These are phyloP conservation scores for Lampropteryx suffumata DNA, from an alignment of 2,888 invertebrate genomes.

Conservation along the genomic window DNA sequence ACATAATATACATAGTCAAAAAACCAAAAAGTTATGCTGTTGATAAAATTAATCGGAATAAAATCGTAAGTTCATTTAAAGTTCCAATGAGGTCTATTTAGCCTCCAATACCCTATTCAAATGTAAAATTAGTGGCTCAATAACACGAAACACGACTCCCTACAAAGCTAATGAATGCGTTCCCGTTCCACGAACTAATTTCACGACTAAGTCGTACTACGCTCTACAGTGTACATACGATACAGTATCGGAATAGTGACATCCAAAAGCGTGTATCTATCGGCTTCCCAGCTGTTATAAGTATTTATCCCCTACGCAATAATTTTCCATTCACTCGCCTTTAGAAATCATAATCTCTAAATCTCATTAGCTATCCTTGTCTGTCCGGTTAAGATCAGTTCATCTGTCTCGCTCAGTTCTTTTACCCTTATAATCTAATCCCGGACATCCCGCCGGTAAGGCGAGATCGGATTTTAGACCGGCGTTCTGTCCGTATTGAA, in stretches of 20 bases:
- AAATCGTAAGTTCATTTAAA: too few species aligned
- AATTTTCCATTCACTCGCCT: conserved; percentile 80
- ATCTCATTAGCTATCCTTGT: conserved; percentile 71
- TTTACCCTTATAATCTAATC: conserved; percentile 82
- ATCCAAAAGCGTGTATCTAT: conserved; percentile 33
- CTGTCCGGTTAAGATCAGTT: conserved; percentile 46
- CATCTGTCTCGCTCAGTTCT: conserved; percentile 67
- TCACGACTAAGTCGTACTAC: conserved; percentile 35
- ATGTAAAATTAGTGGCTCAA: conserved; percentile 2
- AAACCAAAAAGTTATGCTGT: too few species aligned
- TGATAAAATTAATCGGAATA: too few species aligned
- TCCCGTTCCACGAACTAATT: conserved; percentile 47
- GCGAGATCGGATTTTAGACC: conserved; percentile 55
- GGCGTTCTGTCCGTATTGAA: conserved; percentile 37
- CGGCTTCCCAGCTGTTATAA: conserved; percentile 54
- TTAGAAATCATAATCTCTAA: conserved; percentile 83
- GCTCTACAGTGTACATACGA: too few species aligned
- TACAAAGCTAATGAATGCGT: conserved; percentile 35
- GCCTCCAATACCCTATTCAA: too few species aligned
- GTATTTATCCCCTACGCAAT: conserved; percentile 73
- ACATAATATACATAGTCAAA: too few species aligned
- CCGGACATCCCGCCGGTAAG: conserved; percentile 77
- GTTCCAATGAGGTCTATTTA: too few species aligned
- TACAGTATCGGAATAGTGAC: conserved; percentile 3
- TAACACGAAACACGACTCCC: conserved; percentile 16